Evolutionary conservation across 2,113 vertebrate species (phyloP).

Genomic region (Calonectris borealis): DNA sequence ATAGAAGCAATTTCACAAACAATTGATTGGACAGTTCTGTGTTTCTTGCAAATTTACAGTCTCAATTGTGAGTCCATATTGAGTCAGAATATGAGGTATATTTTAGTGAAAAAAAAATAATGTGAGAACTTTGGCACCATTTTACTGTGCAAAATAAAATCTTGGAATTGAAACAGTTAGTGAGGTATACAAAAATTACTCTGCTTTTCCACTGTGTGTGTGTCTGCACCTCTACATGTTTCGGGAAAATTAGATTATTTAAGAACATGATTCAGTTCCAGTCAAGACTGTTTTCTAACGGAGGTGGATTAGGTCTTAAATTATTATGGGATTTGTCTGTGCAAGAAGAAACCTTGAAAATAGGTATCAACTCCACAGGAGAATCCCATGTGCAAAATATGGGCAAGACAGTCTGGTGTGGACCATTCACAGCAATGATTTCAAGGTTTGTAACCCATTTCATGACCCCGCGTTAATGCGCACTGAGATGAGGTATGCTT

Average conservation of each 20-base stretch:
- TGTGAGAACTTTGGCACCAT: constrained; percentile 72
- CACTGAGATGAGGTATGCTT: not conserved
- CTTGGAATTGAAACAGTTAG: constrained; percentile 72
- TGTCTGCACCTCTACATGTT: not conserved
- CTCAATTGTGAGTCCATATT: constrained; percentile 81
- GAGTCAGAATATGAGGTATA: constrained; percentile 89
- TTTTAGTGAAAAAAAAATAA: constrained; percentile 66
- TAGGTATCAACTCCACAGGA: not conserved
- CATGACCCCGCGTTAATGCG: not conserved
- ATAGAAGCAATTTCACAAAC: constrained; percentile 89
- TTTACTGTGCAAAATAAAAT: constrained; percentile 79
- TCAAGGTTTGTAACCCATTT: not conserved
- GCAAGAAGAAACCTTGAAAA: not conserved
- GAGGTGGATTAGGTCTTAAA: not conserved
- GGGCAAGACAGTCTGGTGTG: not conserved
- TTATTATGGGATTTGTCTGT: not conserved
- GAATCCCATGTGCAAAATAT: not conserved
- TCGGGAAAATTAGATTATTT: not conserved
- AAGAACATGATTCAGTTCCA: not conserved
- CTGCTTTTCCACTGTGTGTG: constrained; percentile 13
- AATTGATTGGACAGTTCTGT: constrained; percentile 81
- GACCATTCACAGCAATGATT: not conserved
- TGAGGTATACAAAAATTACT: constrained; percentile 80
- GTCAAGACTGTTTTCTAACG: not conserved
- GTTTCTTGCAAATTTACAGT: constrained; percentile 86